These are phyloP conservation scores for Corythornis vintsioides DNA, from an alignment of 2,113 vertebrate genomes.

Conservation along the genomic window DNA sequence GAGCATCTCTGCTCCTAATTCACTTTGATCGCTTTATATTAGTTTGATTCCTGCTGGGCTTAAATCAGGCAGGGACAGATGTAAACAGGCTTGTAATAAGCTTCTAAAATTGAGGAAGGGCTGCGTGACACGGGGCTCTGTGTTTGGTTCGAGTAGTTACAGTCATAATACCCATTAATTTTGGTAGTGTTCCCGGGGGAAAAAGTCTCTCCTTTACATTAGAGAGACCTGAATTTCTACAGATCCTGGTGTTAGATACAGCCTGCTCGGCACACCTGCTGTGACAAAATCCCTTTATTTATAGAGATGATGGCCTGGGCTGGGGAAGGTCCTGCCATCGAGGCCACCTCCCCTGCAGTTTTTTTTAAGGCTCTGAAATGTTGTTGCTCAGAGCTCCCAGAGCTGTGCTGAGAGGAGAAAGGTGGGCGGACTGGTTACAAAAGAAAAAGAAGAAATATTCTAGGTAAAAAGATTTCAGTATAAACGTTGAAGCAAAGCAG, in stretches of 20 bases:
- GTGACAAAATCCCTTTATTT: not conserved
- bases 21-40: not conserved
- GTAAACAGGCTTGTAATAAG: not conserved
- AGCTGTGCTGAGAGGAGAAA: not conserved
- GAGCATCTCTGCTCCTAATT: not conserved
- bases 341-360: not conserved
- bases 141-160: not conserved
- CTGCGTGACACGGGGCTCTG: not conserved
- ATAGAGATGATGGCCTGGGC: not conserved
- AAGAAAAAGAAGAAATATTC: not conserved
- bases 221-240: not conserved
- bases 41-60: not conserved
- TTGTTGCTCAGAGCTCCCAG: not conserved
- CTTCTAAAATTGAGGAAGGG: not conserved
- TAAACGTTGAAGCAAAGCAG: not conserved
- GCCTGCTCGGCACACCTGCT: accelerated
- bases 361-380: not conserved
- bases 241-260: not conserved
- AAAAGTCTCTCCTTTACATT: not conserved
- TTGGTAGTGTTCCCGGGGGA: not conserved
- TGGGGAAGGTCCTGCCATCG: not conserved
- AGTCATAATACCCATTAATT: slow-evolving; percentile 23
- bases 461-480: not conserved
- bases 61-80: not conserved
- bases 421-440: not conserved